Base-by-base conservation (phyloP, 2,888 invertebrate species). In the Linyphia triangularis region DNA sequence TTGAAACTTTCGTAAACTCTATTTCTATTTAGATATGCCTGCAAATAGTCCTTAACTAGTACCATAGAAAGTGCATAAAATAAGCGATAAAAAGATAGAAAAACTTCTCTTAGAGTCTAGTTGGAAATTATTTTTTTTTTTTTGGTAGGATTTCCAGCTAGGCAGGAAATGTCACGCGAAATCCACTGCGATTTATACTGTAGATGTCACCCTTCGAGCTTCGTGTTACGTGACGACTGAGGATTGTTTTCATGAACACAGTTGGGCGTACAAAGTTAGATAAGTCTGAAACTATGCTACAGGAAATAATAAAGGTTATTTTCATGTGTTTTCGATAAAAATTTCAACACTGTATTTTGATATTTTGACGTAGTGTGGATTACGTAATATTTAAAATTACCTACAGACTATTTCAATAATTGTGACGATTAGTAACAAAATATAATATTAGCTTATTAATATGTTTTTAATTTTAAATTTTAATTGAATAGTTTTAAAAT, bases 111-210 rank as follows among this genome's bases (percentile, higher is more conserved):
- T 57, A 73, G 57, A 28, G 57, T 73, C 73, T 16, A 28, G 33
- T 16, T 10, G 16, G 33, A 33, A 30, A 30, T 57, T 73, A 28
- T 30, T 30, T 28, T n/a, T 51, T 19, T 30, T 30, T 30, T 28
- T n/a, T 51, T 19, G 57, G n/a, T 28, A 22, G 73, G 51, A 57
- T 59, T 73, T 33, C 57, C 9, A 28, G 30, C 13, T 6, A 73
- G 73, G 57, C 28, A 28, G 40, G 26, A 73, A 73, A 19, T 73
- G 73, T 57, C 73, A 73, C 51, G 57, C 22, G 51, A 73, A 73
- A 73, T 73, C 73, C 73, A 73, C n/a, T 59, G 30, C 73, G 73
- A 73, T 73, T 73, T 73, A 73, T 73, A 59, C 73, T 72, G 33
- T 13, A 57, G 59, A 73, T 59, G 73, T 73, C 73, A 59, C 26